Base-by-base conservation (phyloP, 2,888 invertebrate species). In the Clunio marinus region DNA sequence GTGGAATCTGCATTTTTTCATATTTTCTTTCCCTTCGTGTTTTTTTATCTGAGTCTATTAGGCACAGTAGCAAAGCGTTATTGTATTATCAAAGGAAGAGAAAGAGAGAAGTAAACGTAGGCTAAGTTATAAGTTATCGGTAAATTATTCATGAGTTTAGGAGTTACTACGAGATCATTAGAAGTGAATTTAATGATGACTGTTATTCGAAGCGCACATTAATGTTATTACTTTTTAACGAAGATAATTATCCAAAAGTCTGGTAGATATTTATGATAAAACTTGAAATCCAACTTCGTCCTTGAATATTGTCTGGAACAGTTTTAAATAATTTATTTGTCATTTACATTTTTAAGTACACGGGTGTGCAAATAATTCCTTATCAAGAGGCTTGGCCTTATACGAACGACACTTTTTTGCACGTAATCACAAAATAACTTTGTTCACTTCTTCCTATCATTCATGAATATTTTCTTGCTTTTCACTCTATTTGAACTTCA, bases 71-170 rank as follows among this genome's bases (percentile, higher is more conserved):
- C 13, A 57, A 3, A 20, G 27, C n/a, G n/a, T n/a, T n/a, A n/a
- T n/a, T n/a, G n/a, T n/a, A n/a, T n/a, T n/a, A n/a, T 57, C 1
- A 57, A 4, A 51, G 5, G 15, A 15, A 41, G 41, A 41, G 41
- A 41, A 2, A n/a, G 51, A 51, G 51, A 51, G 51, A 51, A 22
- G 17, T 7, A 37, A 62, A 13, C 8, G 22, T 20, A 28, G 59
- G 15, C 15, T 24, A 58, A 58, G 13, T 45, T 51, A 28, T 65
- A 65, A 65, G 65, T 65, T 65, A 66, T 66, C 15, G 27, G 13
- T 66, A 35, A 66, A 66, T 55, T 20, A 66, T 66, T 66, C 66
- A 55, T 66, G 55, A 66, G 55, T 27, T n/a, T 57, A n/a, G 15
- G 57, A 57, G 57, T 25, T 25, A 22, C 2, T 41, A 41, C 15